phyloP scores from a whole-genome alignment of 2,888 invertebrate species.

The Sturmia bella region DNA sequence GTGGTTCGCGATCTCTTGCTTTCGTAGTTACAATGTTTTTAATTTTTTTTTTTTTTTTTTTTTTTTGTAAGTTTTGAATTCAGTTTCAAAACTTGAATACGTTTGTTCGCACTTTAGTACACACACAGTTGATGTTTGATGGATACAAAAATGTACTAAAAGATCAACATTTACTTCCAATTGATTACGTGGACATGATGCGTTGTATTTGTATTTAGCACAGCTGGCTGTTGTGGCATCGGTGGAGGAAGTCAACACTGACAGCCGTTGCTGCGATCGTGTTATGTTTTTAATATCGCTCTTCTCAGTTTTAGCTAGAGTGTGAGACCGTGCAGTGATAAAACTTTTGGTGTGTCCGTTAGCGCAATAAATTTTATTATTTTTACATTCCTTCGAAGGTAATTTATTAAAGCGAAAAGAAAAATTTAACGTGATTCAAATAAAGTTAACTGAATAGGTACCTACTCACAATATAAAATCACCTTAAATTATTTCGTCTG shows the following conservation, averaged over 20 bases:
- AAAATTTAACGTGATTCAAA: background rate
- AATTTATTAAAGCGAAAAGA: slow-evolving; percentile 48
- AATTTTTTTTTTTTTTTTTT: no score
- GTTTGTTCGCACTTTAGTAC: background rate
- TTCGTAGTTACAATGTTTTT: no score
- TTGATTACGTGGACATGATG: slow-evolving; percentile 64
- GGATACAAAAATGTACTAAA: slow-evolving; percentile 36
- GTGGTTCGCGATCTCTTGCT: no score
- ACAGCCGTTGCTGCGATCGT: slow-evolving; percentile 26
- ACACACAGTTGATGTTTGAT: background rate
- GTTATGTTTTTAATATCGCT: slow-evolving; percentile 45
- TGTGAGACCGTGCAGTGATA: slow-evolving; percentile 48
- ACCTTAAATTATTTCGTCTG: background rate
- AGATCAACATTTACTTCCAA: slow-evolving; percentile 4
- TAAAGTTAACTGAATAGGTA: background rate
- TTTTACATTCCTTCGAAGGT: slow-evolving; percentile 64
- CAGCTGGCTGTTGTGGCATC: slow-evolving; percentile 6
- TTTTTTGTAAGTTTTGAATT: no score
- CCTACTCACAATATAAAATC: no score
- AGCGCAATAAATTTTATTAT: slow-evolving; percentile 34
- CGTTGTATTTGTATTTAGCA: slow-evolving; percentile 19
- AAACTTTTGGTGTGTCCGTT: background rate
- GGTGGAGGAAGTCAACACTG: background rate
- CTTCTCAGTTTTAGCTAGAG: slow-evolving; percentile 59
- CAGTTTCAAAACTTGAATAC: background rate